Base-by-base conservation (phyloP, 2,113 vertebrate species). In the Apaloderma vittatum region DNA sequence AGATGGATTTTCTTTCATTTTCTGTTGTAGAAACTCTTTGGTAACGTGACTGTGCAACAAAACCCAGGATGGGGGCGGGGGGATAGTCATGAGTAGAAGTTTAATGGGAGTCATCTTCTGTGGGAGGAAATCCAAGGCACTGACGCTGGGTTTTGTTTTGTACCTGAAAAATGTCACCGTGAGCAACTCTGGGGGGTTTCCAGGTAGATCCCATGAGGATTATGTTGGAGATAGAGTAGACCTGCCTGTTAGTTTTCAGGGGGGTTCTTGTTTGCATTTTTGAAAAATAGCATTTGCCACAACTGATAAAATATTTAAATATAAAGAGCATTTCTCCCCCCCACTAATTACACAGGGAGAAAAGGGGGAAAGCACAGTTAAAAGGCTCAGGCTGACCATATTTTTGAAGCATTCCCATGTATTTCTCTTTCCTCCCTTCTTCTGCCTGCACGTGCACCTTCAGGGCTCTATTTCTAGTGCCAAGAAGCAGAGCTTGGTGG, bases 1-100 rank as follows among this genome's bases (percentile, higher is more conserved):
- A 96, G 51, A 36, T 77, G 48, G 55, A 13, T 37, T 84, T 37
- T 80, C 30, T 89, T 12, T 73, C 26, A 4, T 65, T 93, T 93
- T 77, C 59, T 84, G 21, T 18, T 45, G n/a, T 40, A 80, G 82
- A 55, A 90, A 40, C n/a, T 34, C 55, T 75, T 63, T 55, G 34
- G 20, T 63, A 73, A 75, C 36, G 26, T 26, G 87, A 72, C 57
- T 54, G 43, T 55, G 30, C 11, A 30, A 74, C 26, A 46, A 62
- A 82, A 73, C 27, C 3, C 2, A 2, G 18, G 23, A 18, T 0
- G 7, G 27, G 58, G 73, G 8, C 2, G 18, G 13, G 20, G 11
- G 58, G 18, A 61, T 14, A 86, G 59, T 79, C 40, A 58, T 67
- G 80, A 68, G 27, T 2, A 77, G 24, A 73, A 77, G 36, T 67